These are phyloP conservation scores for Tragelaphus imberbis DNA, from an alignment of 2,113 vertebrate genomes.

Conservation along the genomic window DNA sequence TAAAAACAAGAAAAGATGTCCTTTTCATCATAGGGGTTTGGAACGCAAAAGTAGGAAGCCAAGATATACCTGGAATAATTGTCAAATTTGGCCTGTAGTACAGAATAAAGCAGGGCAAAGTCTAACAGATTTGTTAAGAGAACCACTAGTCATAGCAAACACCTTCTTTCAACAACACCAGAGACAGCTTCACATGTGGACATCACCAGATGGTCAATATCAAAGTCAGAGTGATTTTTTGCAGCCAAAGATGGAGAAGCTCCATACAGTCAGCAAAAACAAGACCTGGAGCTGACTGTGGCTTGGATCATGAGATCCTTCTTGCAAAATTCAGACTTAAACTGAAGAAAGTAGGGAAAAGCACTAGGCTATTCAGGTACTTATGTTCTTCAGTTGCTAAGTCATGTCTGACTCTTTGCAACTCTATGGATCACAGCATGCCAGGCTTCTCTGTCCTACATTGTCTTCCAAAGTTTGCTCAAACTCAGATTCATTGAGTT, in stretches of 20 bases:
- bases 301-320: neutral
- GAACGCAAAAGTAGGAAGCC: neutral
- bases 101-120: neutral
- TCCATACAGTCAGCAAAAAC: neutral
- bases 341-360: neutral
- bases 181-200: neutral
- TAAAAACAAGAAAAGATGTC: neutral
- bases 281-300: neutral
- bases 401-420: neutral
- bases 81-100: neutral
- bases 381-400: neutral
- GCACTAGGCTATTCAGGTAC: neutral
- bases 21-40: neutral
- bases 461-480: neutral
- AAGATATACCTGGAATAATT: neutral
- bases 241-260: neutral
- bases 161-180: neutral
- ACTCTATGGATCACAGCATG: neutral
- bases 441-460: neutral
- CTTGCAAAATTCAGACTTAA: neutral
- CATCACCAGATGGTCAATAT: neutral
- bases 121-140: neutral
- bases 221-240: neutral
- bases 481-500: neutral
- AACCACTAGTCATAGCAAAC: neutral